Percentiles rank a stretch among this genome's conserved stretches.
Evolutionary conservation across 2,888 invertebrate species (phyloP).

Genomic region (Aphrophora alni): DNA sequence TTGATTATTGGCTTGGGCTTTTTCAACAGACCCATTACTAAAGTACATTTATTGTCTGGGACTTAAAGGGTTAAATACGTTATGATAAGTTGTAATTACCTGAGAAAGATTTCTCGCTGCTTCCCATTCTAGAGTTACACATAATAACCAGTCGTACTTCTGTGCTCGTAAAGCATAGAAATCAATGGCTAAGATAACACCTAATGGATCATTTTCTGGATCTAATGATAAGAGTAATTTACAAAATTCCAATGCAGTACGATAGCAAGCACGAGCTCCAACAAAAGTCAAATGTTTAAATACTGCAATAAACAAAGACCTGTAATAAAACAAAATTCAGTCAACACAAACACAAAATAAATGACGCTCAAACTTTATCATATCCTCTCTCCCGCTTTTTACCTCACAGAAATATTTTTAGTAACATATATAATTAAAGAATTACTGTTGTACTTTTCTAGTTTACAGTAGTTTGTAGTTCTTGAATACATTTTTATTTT

Average conservation of each 20-base stretch:
- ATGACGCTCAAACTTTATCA: too few species aligned
- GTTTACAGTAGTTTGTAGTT: too few species aligned
- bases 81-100: slow-evolving; percentile 43
- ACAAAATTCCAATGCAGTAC: slow-evolving; percentile 87
- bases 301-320: slow-evolving; percentile 78
- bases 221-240: slow-evolving; percentile 81
- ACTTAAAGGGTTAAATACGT: too few species aligned
- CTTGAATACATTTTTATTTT: too few species aligned
- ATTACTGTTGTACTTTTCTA: too few species aligned
- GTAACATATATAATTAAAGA: too few species aligned
- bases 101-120: slow-evolving; percentile 49
- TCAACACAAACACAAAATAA: neutral
- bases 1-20: too few species aligned
- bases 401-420: too few species aligned
- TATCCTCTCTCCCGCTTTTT: too few species aligned
- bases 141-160: slow-evolving; percentile 73
- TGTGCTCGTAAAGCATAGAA: slow-evolving; percentile 79
- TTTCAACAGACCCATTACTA: too few species aligned
- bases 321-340: slow-evolving; percentile 54
- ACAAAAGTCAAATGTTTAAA: slow-evolving; percentile 82
- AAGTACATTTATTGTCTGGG: too few species aligned
- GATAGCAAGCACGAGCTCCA: slow-evolving; percentile 79
- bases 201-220: slow-evolving; percentile 77
- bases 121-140: slow-evolving; percentile 50
- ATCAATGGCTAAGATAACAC: slow-evolving; percentile 78